Evolutionary conservation across 2,113 vertebrate genomes (phyloP).

Genomic region (Poicephalus gulielmi): DNA sequence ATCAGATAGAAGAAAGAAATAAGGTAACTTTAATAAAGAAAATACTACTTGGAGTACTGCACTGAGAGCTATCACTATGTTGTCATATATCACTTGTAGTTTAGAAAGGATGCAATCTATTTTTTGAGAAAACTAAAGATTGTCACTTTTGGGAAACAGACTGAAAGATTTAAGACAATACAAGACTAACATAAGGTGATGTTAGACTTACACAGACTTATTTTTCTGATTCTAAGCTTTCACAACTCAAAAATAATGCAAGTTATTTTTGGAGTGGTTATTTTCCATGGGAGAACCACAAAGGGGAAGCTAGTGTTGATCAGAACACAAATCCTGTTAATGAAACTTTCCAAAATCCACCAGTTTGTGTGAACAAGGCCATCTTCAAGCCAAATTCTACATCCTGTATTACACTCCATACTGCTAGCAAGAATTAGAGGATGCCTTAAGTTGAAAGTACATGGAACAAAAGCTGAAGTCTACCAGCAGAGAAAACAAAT

Average conservation of each 20-base stretch:
- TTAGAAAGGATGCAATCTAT: neutral
- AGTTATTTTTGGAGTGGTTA: neutral
- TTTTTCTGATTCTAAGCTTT: constrained; percentile 4
- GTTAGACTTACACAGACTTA: neutral
- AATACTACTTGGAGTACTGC: neutral
- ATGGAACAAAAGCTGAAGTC: neutral
- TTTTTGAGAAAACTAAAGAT: neutral
- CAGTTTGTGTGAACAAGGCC: neutral
- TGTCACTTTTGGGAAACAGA: neutral
- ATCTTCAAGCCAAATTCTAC: neutral
- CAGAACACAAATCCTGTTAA: neutral
- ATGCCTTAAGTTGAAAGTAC: neutral
- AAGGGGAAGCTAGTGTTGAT: neutral
- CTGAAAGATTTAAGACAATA: neutral
- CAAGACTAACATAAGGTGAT: neutral
- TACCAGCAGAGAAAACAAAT: neutral
- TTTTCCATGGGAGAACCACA: neutral
- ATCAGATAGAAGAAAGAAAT: neutral
- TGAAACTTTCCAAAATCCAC: neutral
- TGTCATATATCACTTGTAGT: neutral
- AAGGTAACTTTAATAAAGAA: neutral
- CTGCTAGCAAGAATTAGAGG: neutral
- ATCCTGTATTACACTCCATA: neutral
- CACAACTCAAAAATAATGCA: neutral
- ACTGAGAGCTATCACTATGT: neutral